Evolutionary conservation across 2,797 vertebrate genomes (phyloP).

Genomic region (Steatocranus sp.): DNA sequence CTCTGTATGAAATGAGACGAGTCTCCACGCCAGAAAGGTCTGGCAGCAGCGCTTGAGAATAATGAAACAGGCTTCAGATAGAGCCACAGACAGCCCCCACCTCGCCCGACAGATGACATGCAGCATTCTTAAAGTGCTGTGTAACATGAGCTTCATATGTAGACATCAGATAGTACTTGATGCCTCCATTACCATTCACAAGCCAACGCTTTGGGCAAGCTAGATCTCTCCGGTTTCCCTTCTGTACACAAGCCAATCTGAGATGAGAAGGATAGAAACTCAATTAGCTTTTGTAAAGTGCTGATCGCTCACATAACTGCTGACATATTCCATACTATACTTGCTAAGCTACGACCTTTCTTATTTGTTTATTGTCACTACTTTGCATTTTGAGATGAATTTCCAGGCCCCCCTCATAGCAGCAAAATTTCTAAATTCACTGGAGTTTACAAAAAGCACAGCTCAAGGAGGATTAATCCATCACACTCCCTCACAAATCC

Average conservation of each 20-base stretch:
- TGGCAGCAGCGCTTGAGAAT: constrained; percentile 54
- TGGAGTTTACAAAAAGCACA: constrained; percentile 27
- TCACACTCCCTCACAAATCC: constrained; percentile 48
- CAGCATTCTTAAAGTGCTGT: constrained; percentile 72
- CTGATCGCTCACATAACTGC: not conserved
- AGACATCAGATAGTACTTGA: constrained; percentile 74
- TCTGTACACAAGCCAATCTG: constrained; percentile 47
- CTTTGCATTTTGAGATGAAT: constrained; percentile 7
- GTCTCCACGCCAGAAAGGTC: constrained; percentile 47
- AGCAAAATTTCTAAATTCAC: constrained; percentile 52
- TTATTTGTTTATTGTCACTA: not conserved
- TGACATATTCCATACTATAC: constrained; percentile 12
- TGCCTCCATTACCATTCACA: constrained; percentile 66
- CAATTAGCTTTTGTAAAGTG: constrained; percentile 49
- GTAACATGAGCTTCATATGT: constrained; percentile 72
- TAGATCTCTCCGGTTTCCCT: constrained; percentile 70
- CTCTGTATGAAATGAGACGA: constrained; percentile 59
- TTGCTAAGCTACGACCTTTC: not conserved
- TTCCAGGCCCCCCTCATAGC: constrained; percentile 32
- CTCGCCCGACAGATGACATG: constrained; percentile 60
- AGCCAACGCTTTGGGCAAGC: constrained; percentile 68
- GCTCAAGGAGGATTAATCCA: constrained; percentile 51
- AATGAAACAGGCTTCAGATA: constrained; percentile 60
- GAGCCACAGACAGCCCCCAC: constrained; percentile 38
- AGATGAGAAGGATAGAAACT: constrained; percentile 69